Conservation (phyloP, 2,888 invertebrate species). For the Pyrrhosoma nymphula region DNA sequence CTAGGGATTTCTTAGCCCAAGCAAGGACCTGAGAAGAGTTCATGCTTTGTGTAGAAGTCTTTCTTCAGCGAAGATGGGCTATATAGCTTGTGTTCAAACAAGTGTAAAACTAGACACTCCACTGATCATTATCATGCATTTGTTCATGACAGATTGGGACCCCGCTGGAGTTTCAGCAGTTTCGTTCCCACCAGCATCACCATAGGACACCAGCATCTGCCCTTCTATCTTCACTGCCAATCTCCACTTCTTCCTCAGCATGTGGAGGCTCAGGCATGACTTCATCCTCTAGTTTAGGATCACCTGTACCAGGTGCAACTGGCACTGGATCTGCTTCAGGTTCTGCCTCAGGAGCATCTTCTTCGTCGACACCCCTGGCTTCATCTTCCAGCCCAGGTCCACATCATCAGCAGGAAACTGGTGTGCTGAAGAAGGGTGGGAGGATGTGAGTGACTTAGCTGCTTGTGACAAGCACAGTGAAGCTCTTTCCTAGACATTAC, state of each 20-base stretch:
- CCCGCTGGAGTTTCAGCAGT: constrained; percentile 55
- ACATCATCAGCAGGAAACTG: constrained; percentile 55
- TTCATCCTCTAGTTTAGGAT: constrained; percentile 45
- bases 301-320: constrained; percentile 12
- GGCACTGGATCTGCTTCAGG: constrained; percentile 5
- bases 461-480: neutral
- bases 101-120: too few species aligned
- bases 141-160: constrained; percentile 16
- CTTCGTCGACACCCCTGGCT: constrained; percentile 20
- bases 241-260: constrained; percentile 8
- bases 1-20: too few species aligned
- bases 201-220: constrained; percentile 52
- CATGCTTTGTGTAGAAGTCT: too few species aligned
- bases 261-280: neutral
- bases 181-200: constrained; percentile 59
- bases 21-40: too few species aligned
- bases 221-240: constrained; percentile 55
- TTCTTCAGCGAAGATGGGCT: too few species aligned
- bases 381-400: constrained; percentile 43
- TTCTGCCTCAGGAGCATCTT: constrained; percentile 2
- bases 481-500: too few species aligned
- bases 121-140: neutral
- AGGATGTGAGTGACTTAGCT: neutral
- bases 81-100: too few species aligned
- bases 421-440: constrained; percentile 28